A percentile compares a stretch with the other conserved stretches of the same genome.
Conservation (phyloP, 2,888 invertebrate species). For the Pseudoips prasinana region DNA sequence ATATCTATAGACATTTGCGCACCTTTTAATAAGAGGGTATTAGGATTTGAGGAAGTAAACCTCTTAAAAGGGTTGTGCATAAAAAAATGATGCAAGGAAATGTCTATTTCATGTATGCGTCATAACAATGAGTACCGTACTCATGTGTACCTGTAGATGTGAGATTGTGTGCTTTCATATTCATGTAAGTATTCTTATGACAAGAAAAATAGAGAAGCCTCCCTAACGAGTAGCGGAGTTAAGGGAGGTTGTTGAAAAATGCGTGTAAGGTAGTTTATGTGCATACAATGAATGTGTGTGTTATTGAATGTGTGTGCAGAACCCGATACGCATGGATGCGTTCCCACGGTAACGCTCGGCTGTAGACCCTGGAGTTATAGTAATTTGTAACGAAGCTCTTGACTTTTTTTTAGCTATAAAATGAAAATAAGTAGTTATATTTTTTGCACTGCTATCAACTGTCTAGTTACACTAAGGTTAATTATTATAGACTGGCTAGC, state of each 20-base stretch:
- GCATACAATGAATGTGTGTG: conserved; percentile 23
- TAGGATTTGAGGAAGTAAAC: conserved; percentile 18
- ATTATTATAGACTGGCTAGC: too few species aligned
- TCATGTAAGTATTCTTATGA: conserved; percentile 20
- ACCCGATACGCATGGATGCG: conserved; percentile 43
- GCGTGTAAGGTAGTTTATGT: conserved; percentile 36
- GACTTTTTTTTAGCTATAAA: conserved; percentile 46
- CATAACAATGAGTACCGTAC: too few species aligned
- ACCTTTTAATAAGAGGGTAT: conserved; percentile 25
- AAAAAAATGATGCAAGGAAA: conserved; percentile 8
- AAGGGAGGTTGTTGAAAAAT: conserved; percentile 47
- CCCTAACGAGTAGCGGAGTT: conserved; percentile 34
- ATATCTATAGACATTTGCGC: conserved; percentile 40
- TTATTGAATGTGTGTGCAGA: conserved; percentile 36
- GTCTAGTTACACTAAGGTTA: too few species aligned
- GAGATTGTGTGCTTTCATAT: conserved; percentile 6
- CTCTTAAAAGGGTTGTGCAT: conserved; percentile 1
- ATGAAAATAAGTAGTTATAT: too few species aligned
- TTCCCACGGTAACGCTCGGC: conserved; percentile 67
- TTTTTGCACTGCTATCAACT: too few species aligned
- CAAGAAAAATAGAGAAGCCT: conserved; percentile 37
- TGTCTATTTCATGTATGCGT: conserved; percentile 2
- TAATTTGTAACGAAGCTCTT: conserved; percentile 57
- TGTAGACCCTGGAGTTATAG: conserved; percentile 49
- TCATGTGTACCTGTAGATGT: too few species aligned